Conservation (phyloP, 2,113 vertebrate genomes). For the Tachuris rubrigastra region DNA sequence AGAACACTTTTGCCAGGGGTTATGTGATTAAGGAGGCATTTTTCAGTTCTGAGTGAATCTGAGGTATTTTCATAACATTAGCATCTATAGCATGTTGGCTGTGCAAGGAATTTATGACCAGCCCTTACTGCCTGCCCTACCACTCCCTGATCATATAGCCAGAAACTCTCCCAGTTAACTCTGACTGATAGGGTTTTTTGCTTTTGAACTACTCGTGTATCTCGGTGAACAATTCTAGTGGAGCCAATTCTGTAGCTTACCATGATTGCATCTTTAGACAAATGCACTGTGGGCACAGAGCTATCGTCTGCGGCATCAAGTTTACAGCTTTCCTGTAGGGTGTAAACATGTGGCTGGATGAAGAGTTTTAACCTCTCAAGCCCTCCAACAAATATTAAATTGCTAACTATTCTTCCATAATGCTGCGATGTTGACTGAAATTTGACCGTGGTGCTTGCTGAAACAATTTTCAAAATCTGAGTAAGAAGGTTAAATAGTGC, state of each 20-base stretch:
- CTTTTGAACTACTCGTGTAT: neutral
- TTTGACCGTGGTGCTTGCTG: slow-evolving; percentile 35
- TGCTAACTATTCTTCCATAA: neutral
- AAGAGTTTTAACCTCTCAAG: slow-evolving; percentile 23
- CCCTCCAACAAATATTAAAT: neutral
- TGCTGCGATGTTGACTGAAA: slow-evolving; percentile 22
- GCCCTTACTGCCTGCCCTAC: slow-evolving; percentile 17
- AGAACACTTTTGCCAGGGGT: neutral
- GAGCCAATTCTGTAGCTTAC: neutral
- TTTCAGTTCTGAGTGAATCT: slow-evolving; percentile 15
- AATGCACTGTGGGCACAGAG: neutral
- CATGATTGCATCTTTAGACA: neutral
- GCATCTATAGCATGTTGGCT: neutral
- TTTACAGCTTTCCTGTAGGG: neutral
- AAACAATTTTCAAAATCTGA: slow-evolving; percentile 35
- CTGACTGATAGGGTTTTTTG: neutral
- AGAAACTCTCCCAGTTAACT: neutral
- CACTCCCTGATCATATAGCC: neutral
- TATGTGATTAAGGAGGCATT: slow-evolving; percentile 25
- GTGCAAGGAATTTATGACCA: slow-evolving; percentile 58
- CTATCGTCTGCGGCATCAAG: neutral
- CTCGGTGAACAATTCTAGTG: neutral
- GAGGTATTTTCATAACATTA: slow-evolving; percentile 48
- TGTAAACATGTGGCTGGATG: neutral
- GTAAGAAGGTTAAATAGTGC: slow-evolving; percentile 43